Percentiles rank a stretch among this genome's conserved stretches.
These are phyloP conservation scores for Mythimna loreyi DNA, from an alignment of 2,888 invertebrate species.

Conservation along the genomic window DNA sequence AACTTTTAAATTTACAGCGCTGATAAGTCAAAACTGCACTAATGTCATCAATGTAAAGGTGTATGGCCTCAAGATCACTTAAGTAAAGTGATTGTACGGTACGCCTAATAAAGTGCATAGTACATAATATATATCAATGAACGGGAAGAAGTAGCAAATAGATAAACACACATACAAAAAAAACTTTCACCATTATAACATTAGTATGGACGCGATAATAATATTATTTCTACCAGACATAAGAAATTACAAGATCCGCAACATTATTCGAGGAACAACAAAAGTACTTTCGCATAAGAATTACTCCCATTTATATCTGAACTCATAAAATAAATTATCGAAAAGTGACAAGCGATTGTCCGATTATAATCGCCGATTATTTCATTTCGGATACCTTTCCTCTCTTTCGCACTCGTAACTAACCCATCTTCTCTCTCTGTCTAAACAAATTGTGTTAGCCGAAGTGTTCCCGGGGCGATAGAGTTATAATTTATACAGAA, in stretches of 20 bases:
- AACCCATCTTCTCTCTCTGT: slow-evolving; percentile 64
- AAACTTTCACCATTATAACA: no score
- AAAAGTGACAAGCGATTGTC: slow-evolving; percentile 80
- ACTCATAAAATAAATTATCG: slow-evolving; percentile 74
- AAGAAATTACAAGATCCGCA: slow-evolving; percentile 24
- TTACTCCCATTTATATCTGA: slow-evolving; percentile 63
- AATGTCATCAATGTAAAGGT: no score
- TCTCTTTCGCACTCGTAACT: slow-evolving; percentile 62
- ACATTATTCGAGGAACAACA: slow-evolving; percentile 42
- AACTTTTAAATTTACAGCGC: no score
- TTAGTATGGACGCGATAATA: no score
- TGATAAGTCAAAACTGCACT: no score
- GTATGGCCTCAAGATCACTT: no score
- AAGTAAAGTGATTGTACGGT: no score
- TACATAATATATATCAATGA: no score
- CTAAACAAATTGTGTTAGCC: slow-evolving; percentile 75
- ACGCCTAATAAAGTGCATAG: no score
- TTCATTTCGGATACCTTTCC: slow-evolving; percentile 66
- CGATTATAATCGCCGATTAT: slow-evolving; percentile 82
- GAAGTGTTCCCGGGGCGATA: slow-evolving; percentile 82
- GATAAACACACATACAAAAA: no score
- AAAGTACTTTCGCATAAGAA: slow-evolving; percentile 59
- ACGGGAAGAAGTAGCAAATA: no score
- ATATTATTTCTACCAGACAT: background rate
- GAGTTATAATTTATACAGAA: slow-evolving; percentile 86